Conservation (phyloP, 23 tunicate genomes). For the Oikopleura albicans region DNA sequence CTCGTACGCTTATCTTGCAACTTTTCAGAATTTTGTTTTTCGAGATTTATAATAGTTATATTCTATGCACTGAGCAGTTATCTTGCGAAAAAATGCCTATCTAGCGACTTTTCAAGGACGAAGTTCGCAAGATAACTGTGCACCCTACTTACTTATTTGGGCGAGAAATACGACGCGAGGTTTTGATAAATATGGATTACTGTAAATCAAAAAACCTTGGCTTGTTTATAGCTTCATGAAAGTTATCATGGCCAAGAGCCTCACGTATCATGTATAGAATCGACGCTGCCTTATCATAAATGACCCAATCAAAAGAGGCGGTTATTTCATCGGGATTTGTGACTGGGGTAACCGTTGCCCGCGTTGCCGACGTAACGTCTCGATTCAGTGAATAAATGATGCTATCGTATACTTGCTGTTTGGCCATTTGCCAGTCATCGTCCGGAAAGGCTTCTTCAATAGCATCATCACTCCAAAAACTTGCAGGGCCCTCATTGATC, state of each 20-base stretch:
- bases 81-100: too few species aligned
- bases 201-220: too few species aligned
- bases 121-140: too few species aligned
- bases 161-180: too few species aligned
- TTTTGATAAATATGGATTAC: too few species aligned
- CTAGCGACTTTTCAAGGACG: too few species aligned
- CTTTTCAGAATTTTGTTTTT: too few species aligned
- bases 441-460: background rate
- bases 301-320: conserved; percentile 10
- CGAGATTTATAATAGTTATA: too few species aligned
- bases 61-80: too few species aligned
- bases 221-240: conserved; percentile 19
- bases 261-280: conserved; percentile 37
- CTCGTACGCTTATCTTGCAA: too few species aligned
- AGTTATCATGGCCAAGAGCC: conserved; percentile 39
- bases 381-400: background rate
- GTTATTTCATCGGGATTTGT: conserved; percentile 12
- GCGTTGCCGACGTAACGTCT: background rate
- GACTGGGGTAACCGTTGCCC: background rate
- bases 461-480: background rate
- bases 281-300: conserved; percentile 43
- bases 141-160: too few species aligned
- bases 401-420: background rate
- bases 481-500: conserved; percentile 97
- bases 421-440: background rate